phyloP scores from a whole-genome alignment of 2,113 vertebrate species.

The Xenopus borealis region DNA sequence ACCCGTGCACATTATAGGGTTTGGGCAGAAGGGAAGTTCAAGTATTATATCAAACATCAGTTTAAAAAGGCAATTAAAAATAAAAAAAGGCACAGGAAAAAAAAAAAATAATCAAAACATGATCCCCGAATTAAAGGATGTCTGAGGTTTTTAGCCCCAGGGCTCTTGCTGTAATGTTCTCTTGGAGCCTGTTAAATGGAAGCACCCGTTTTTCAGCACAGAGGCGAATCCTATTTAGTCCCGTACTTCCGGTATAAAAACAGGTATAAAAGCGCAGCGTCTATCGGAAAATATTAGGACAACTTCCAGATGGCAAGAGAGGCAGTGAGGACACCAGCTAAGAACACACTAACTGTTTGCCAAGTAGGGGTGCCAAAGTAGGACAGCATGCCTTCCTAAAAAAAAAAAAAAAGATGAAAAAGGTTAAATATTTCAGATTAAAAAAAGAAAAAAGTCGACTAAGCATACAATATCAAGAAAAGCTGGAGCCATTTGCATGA shows the following conservation, averaged over 20 bases:
- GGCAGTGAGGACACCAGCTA: conserved; percentile 82
- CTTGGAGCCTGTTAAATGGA: conserved; percentile 7
- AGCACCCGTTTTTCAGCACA: conserved; percentile 6
- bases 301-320: conserved; percentile 80
- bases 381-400: conserved; percentile 80
- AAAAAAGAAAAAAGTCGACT: too few relatives aligned
- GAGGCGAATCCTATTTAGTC: not conserved
- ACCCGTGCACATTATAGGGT: conserved; percentile 3
- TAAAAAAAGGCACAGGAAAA: conserved; percentile 23
- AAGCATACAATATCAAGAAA: too few relatives aligned
- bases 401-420: conserved; percentile 15
- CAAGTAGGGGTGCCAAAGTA: conserved; percentile 86
- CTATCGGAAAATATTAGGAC: conserved; percentile 54
- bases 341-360: conserved; percentile 81
- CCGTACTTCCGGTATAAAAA: conserved; percentile 25
- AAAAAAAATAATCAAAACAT: conserved; percentile 19
- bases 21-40: conserved; percentile 10
- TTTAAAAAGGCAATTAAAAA: conserved; percentile 3
- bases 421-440: not conserved
- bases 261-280: not conserved
- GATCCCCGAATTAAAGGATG: not conserved
- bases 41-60: conserved; percentile 15
- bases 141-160: not conserved
- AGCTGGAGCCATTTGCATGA: too few relatives aligned
- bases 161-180: too few relatives aligned